Base-by-base conservation (phyloP, 2,797 vertebrate species). In the Arvicola amphibius region DNA sequence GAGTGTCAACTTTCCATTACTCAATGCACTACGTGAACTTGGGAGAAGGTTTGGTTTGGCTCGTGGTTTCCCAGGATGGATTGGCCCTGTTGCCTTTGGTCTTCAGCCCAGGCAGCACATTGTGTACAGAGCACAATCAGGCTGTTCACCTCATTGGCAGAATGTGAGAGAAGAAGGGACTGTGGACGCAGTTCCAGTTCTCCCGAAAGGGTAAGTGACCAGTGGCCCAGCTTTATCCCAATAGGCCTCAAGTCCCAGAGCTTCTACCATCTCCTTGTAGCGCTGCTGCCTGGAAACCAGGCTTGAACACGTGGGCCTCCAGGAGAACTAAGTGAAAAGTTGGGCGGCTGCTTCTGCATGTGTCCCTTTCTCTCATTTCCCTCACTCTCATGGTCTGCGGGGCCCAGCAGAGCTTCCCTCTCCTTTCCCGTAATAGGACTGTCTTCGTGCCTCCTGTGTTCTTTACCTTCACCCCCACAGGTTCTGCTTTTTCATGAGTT, bases 401-500 rank as follows among this genome's bases (percentile, higher is more conserved):
- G 5, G 21, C 67, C 73, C 69, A 16, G 43, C 25, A 61, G 27
- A 73, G 37, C 77, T 79, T 87, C 43, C 80, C 92, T 63, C 19
- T 80, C 25, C 56, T 6, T 88, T 88, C 34, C 25, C 51, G 40
- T 19, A 21, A n/a, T 19, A 89, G 25, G 27, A 37, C 78, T 94
- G 88, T 85, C 37, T 77, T 86, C 34, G 0, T 63, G 59, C 71
- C 29, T 40, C 84, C 53, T 80, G 25, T 77, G 27, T 85, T 89
- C 74, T 83, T 91, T 79, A 51, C 29, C 16, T 87, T 91, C 84
- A 37, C 37, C 76, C 16, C 13, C 14, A 59, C 86, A 23, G 23
- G 6, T 56, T 53, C 78, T 92, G 27, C 46, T 90, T 94, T 93
- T 83, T 87, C 53, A 73, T 92, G 91, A 95, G 53, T 67, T 83